Evolutionary conservation across 2,113 vertebrate genomes (phyloP), one percentile per base, ranked within the genome.

Genomic region (Sardina pilchardus): DNA sequence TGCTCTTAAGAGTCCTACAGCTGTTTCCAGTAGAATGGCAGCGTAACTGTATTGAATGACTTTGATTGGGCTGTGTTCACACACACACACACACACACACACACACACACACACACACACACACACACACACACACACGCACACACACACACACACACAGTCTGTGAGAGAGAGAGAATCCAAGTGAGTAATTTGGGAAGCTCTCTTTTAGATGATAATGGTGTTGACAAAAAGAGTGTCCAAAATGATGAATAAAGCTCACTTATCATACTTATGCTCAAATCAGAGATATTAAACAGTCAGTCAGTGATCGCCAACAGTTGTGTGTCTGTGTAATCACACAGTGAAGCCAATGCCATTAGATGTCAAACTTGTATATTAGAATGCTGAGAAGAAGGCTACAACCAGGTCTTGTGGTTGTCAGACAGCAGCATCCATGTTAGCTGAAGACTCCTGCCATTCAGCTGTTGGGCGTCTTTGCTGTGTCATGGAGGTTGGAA

Each of bases 401-500:
- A 59, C 3, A 3, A 56, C 50, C 19, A 24, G 19, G 53, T 24
- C 53, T 59, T 21, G 53, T 59, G 21, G 19, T 59, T 59, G 0
- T 78, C 9, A 71, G 10, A 71, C 14, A 34, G 24, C 24, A 26
- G 9, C 63, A 34, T 78, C 71, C 71, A 16, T 78, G 71, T 30
- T 34, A 3, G 36, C 10, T 78, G 71, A 36, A 78, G 71, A 78
- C 71, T 19, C 34, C 71, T 78, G 14, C 9, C 12, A 78, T 78
- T 78, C 26, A 14, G 30, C 14, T 78, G 71, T 4, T 36, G 0
- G 19, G 81, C 67, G 82, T 81, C 86, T 89, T 88, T 92, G 92
- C 93, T 94, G 93, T 92, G 93, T 94, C 93, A 93, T 91, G 92
- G 93, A 89, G 90, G 93, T 93, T 93, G 90, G 90, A 85, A 53